Evolutionary conservation across 2,113 vertebrate species (phyloP), one percentile per base, ranked within the genome.

Genomic region (Melozone crissalis): DNA sequence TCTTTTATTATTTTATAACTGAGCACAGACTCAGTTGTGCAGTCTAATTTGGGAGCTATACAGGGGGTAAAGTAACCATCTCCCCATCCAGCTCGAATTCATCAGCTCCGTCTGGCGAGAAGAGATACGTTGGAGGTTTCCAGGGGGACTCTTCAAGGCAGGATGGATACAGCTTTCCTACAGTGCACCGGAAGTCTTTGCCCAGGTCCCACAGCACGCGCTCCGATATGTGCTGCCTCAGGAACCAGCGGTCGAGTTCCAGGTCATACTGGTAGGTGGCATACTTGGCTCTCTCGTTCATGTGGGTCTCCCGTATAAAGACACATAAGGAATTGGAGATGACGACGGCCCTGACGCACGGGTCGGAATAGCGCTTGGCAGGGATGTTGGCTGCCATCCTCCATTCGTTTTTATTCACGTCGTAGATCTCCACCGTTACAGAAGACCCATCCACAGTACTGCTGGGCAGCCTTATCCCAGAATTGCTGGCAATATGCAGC

Each of bases 151-250:
- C 99, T 93, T 99, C 99, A 74, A 99, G 98, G 96, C 99, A 99
- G 75, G 99, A 99, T 5, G 99, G 99, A 95, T 99, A 99, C 5
- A 99, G 98, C 95, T 99, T 99, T 67, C 99, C 99, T 93, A 99
- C 99, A 12, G 99, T 98, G 82, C 99, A 99, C 80, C 99, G 98
- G 92, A 99, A 99, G 97, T 99, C 99, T 68, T 98, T 99, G 26
- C 99, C 99, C 51, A 99, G 88, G 87, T 99, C 99, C 99, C 99
- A 99, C 27, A 99, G 98, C 44, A 99, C 99, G 1, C 99, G 99
- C 46, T 99, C 99, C 0, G 99, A 99, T 91, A 99, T 99, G 1
- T 99, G 98, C 97, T 99, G 99, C 78, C 98, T 97, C 66, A 99
- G 97, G 93, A 98, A 99, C 99, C 99, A 99, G 91, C 98, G 98